Conservation (phyloP, 2,888 invertebrate species). For the Gymnoscelis rufifasciata region DNA sequence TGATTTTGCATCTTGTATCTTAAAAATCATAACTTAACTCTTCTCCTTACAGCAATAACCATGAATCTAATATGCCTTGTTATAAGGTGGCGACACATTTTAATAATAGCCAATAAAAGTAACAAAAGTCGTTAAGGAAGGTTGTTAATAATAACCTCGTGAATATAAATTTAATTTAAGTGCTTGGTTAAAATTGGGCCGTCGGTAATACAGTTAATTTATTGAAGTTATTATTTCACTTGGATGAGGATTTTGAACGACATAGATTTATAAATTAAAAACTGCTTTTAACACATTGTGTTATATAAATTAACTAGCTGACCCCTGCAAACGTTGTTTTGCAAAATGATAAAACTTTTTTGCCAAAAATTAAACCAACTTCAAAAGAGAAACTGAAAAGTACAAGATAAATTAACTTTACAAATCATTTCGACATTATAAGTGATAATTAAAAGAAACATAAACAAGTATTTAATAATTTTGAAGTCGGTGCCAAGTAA, state of each 20-base stretch:
- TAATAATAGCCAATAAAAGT: conserved; percentile 57
- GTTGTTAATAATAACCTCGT: conserved; percentile 33
- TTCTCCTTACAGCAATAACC: conserved; percentile 15
- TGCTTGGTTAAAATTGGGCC: conserved; percentile 11
- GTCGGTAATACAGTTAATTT: background rate
- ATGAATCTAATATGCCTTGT: conserved; percentile 28
- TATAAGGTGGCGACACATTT: conserved; percentile 47
- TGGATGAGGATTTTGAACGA: background rate
- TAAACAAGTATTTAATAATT: no score
- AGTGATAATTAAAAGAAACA: no score
- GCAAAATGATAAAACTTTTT: no score
- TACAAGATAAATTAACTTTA: no score
- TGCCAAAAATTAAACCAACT: no score
- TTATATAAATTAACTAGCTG: no score
- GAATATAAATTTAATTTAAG: conserved; percentile 33
- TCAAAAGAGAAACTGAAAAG: no score
- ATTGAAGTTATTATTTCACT: background rate
- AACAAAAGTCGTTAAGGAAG: conserved; percentile 46
- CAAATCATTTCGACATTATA: no score
- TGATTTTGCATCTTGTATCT: background rate
- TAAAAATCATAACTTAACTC: background rate
- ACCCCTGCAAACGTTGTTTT: no score
- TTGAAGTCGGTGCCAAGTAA: no score
- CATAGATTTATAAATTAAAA: background rate
- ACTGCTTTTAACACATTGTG: background rate